Evolutionary conservation across 2,888 invertebrate species (phyloP).

Genomic region (Heliconius erato): DNA sequence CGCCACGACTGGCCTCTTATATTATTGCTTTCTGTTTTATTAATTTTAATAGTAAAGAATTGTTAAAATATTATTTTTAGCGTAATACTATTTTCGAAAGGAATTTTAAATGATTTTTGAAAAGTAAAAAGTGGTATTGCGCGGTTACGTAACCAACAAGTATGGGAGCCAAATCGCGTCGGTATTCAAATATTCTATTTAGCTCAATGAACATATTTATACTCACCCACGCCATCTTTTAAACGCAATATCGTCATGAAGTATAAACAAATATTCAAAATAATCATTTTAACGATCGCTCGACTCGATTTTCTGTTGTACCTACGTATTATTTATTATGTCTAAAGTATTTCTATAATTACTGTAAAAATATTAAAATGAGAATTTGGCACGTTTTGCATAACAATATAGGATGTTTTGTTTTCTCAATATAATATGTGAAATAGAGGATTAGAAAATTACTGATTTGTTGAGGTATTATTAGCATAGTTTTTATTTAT

Average conservation of each 20-base stretch:
- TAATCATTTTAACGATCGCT: slow-evolving; percentile 61
- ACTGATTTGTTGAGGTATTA: slow-evolving; percentile 3
- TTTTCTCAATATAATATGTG: slow-evolving; percentile 20
- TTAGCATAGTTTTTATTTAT: background rate
- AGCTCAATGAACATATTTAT: slow-evolving; percentile 47
- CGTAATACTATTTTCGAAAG: background rate
- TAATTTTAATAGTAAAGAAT: background rate
- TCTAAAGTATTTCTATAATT: slow-evolving; percentile 24
- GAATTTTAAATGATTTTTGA: slow-evolving; percentile 1
- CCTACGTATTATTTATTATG: background rate
- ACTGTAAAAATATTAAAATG: slow-evolving; percentile 15
- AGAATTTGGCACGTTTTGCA: slow-evolving; percentile 33
- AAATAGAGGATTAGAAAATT: slow-evolving; percentile 12
- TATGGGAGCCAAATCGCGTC: slow-evolving; percentile 41
- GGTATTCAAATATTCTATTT: slow-evolving; percentile 44
- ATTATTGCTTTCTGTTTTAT: background rate
- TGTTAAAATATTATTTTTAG: background rate
- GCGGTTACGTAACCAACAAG: slow-evolving; percentile 24
- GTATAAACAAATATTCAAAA: slow-evolving; percentile 57
- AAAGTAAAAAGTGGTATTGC: background rate
- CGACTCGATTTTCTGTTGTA: slow-evolving; percentile 43
- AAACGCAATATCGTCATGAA: slow-evolving; percentile 44
- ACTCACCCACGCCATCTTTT: slow-evolving; percentile 46
- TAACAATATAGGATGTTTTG: slow-evolving; percentile 26
- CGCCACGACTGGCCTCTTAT: too few species aligned